phyloP scores from a whole-genome alignment of 2,888 invertebrate genomes.

The Heliconius hortense region DNA sequence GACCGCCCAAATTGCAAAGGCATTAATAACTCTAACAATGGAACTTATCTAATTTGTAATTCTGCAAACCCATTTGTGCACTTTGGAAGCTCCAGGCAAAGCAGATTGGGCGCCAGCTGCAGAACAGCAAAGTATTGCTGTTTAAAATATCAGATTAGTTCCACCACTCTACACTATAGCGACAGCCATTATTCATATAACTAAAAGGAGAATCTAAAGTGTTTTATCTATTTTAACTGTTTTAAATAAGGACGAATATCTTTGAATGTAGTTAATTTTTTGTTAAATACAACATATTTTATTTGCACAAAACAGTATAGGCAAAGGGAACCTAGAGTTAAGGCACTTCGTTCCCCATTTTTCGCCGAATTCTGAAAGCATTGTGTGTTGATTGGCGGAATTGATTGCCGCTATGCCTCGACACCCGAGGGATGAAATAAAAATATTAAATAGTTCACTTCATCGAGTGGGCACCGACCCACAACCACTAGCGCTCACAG shows the following conservation, averaged over 20 bases:
- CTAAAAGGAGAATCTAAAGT: background rate
- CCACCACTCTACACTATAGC: constrained; percentile 8
- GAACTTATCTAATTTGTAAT: constrained; percentile 15
- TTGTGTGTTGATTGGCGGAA: too few species aligned
- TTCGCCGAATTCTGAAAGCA: too few species aligned
- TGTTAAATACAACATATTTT: background rate
- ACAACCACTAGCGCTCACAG: too few species aligned
- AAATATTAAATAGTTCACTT: too few species aligned
- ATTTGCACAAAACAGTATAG: too few species aligned
- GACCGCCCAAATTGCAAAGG: background rate
- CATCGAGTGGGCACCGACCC: too few species aligned
- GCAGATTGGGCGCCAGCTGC: constrained; percentile 24
- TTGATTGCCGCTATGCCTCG: too few species aligned
- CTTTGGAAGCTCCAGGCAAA: constrained; percentile 21
- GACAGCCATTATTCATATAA: constrained; percentile 12
- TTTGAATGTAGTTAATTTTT: background rate
- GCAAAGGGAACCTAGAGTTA: too few species aligned
- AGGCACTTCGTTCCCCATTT: too few species aligned
- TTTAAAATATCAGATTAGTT: constrained; percentile 31
- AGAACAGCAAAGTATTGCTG: constrained; percentile 24
- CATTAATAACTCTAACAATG: constrained; percentile 10
- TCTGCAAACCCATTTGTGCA: constrained; percentile 22
- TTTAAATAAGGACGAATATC: background rate
- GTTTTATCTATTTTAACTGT: constrained; percentile 4
- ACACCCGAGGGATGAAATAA: too few species aligned